Conservation (phyloP, 2,113 vertebrate species). For the Actenoides lindsayi region DNA sequence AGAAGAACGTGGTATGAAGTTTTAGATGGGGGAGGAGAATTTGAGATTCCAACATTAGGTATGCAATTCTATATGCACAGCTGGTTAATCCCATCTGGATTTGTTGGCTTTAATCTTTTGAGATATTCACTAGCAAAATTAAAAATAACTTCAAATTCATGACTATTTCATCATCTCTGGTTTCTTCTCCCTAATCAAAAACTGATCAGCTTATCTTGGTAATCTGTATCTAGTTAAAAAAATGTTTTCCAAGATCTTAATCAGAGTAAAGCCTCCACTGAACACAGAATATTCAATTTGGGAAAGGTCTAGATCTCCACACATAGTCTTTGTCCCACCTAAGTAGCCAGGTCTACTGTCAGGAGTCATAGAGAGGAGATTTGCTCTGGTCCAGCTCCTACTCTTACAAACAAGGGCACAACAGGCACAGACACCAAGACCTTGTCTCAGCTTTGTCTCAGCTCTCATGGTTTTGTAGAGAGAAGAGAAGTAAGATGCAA, state of each 20-base stretch:
- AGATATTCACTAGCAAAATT: constrained; percentile 18
- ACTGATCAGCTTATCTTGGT: not conserved
- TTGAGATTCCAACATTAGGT: not conserved
- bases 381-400: not conserved
- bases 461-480: not conserved
- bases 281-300: not conserved
- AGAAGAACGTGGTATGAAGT: not conserved
- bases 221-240: not conserved
- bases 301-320: not conserved
- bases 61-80: not conserved
- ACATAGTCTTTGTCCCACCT: not conserved
- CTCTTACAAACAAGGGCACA: not conserved
- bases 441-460: not conserved
- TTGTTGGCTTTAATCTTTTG: constrained; percentile 32
- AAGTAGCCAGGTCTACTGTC: not conserved
- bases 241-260: not conserved
- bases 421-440: not conserved
- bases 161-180: constrained; percentile 43
- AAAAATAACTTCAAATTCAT: constrained; percentile 35
- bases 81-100: not conserved
- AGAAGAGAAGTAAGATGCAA: not conserved
- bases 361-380: not conserved
- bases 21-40: not conserved
- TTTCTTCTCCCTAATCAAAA: constrained; percentile 33
- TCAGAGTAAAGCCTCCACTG: not conserved